phyloP scores from a whole-genome alignment of 1,140 invertebrate species.

The Bombus waltoni region DNA sequence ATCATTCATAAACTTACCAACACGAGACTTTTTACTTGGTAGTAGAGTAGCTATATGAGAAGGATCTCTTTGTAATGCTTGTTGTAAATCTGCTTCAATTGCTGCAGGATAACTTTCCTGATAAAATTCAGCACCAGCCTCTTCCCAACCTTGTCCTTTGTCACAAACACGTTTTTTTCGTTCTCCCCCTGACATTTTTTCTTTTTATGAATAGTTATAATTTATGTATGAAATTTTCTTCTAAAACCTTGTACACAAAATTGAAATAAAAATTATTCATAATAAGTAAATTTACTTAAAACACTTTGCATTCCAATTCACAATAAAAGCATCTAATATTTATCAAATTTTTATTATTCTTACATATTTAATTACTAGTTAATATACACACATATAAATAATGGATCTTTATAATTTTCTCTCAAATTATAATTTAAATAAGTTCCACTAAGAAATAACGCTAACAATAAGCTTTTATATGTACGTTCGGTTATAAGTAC shows the following conservation, averaged over 20 bases:
- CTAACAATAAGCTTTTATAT: background rate
- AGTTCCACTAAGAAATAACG: background rate
- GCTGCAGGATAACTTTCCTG: slow-evolving; percentile 91
- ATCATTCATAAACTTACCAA: slow-evolving; percentile 81
- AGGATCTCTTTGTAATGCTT: slow-evolving; percentile 87
- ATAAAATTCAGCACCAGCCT: slow-evolving; percentile 93
- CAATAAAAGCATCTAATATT: background rate
- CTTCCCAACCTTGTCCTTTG: slow-evolving; percentile 89
- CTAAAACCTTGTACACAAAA: slow-evolving; percentile 11
- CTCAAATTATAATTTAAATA: background rate
- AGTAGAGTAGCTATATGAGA: slow-evolving; percentile 89
- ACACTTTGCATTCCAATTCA: background rate
- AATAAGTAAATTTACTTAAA: background rate
- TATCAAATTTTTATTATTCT: background rate
- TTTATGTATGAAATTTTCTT: background rate
- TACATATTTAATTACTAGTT: background rate
- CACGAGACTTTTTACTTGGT: slow-evolving; percentile 89
- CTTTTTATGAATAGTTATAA: slow-evolving; percentile 15
- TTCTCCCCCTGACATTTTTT: slow-evolving; percentile 85
- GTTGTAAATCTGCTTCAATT: slow-evolving; percentile 86
- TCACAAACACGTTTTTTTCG: slow-evolving; percentile 83
- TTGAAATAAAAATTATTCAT: background rate
- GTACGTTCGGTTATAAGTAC: background rate
- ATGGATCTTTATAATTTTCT: background rate
- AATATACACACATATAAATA: background rate